Evolutionary conservation across 2,797 vertebrate genomes (phyloP).

Genomic region (Falco columbarius): DNA sequence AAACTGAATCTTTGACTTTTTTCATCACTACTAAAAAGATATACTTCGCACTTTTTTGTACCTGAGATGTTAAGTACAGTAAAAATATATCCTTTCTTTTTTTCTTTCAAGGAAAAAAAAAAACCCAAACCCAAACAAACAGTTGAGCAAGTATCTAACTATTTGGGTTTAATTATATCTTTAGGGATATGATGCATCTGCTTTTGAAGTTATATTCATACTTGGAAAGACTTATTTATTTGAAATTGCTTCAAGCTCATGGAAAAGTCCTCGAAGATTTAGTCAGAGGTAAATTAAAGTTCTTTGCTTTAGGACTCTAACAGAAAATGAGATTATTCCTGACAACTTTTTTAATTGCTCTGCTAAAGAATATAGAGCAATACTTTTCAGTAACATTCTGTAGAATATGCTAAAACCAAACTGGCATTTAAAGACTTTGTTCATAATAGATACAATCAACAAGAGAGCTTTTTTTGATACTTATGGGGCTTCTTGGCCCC

Average conservation of each 20-base stretch:
- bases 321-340: not conserved
- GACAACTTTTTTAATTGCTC: not conserved
- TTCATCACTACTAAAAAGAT: not conserved
- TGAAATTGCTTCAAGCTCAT: not conserved
- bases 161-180: not conserved
- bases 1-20: not conserved
- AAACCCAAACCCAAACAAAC: not conserved
- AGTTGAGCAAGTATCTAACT: not conserved
- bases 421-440: not conserved
- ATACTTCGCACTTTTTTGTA: not conserved
- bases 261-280: not conserved
- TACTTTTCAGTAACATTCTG: not conserved
- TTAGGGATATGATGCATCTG: not conserved
- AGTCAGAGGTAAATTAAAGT: not conserved
- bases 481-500: not conserved
- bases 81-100: not conserved
- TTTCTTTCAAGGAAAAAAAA: not conserved
- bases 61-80: not conserved
- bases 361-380: not conserved
- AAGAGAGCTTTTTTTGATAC: not conserved
- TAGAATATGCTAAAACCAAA: not conserved
- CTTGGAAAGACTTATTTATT: not conserved
- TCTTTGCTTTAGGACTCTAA: not conserved
- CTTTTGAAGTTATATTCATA: not conserved
- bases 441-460: not conserved